phyloP scores from a whole-genome alignment of 2,797 vertebrate genomes.

The Buceros bicornis region DNA sequence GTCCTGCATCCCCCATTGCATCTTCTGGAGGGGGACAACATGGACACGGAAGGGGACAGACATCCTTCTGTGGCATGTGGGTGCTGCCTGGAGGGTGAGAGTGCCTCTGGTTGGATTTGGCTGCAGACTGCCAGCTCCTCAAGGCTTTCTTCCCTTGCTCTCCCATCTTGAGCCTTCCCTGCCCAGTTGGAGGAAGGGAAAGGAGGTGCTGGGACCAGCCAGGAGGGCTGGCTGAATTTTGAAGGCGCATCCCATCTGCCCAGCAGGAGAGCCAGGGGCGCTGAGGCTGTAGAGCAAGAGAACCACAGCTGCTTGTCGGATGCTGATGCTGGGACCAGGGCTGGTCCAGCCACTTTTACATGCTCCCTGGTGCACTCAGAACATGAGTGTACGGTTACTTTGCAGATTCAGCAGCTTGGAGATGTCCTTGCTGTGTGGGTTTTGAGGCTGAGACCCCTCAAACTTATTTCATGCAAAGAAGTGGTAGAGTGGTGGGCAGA shows the following conservation, averaged over 20 bases:
- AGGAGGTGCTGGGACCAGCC: background rate
- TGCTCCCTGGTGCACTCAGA: background rate
- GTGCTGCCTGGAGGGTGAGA: background rate
- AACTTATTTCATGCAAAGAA: accelerated
- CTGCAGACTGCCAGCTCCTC: background rate
- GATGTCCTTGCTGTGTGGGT: no score
- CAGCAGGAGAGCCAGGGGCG: background rate
- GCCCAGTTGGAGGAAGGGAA: background rate
- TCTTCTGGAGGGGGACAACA: background rate
- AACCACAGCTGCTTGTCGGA: accelerated
- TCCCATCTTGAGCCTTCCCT: background rate
- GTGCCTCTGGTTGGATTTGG: no score
- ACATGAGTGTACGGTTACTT: no score
- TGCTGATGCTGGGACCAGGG: background rate
- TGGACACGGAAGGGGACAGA: background rate
- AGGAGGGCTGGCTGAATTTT: background rate
- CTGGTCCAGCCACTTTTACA: background rate
- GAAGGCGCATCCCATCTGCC: background rate
- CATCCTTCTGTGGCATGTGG: background rate
- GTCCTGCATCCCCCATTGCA: background rate
- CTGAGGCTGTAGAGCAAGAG: background rate
- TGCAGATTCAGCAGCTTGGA: background rate
- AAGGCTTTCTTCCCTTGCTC: background rate
- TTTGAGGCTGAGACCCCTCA: background rate
- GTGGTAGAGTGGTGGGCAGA: background rate